phyloP scores from a whole-genome alignment of 2,888 invertebrate genomes.

The Chromoteleia sp. region DNA sequence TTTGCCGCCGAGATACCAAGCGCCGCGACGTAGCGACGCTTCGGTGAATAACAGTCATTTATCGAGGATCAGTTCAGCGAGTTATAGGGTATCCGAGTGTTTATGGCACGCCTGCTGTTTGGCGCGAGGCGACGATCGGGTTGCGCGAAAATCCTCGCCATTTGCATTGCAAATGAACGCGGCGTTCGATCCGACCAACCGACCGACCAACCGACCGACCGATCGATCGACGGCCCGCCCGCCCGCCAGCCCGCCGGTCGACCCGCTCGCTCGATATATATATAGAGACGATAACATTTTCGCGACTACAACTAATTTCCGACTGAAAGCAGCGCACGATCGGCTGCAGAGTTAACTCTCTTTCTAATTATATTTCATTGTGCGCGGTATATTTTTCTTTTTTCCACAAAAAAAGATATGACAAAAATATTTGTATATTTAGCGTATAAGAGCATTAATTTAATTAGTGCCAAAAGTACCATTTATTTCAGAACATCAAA shows the following conservation, averaged over 20 bases:
- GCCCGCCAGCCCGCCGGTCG: no score
- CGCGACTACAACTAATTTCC: constrained; percentile 19
- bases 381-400: no score
- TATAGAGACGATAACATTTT: constrained; percentile 30
- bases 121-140: constrained; percentile 41
- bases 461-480: no score
- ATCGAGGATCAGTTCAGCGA: constrained; percentile 49
- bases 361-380: no score
- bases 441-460: no score
- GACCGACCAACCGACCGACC: no score
- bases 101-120: constrained; percentile 49
- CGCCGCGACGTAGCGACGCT: constrained; percentile 3
- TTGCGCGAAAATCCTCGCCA: constrained; percentile 49
- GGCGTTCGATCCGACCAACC: background rate
- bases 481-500: no score
- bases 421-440: no score
- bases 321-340: constrained; percentile 12
- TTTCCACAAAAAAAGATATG: no score
- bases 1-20: constrained; percentile 17
- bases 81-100: constrained; percentile 57
- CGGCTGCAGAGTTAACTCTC: no score
- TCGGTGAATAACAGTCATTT: constrained; percentile 55
- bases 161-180: constrained; percentile 56
- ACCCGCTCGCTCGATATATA: no score
- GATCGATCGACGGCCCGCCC: background rate